Conservation (phyloP, 2,113 vertebrate species). For the Glaucomys volans region DNA sequence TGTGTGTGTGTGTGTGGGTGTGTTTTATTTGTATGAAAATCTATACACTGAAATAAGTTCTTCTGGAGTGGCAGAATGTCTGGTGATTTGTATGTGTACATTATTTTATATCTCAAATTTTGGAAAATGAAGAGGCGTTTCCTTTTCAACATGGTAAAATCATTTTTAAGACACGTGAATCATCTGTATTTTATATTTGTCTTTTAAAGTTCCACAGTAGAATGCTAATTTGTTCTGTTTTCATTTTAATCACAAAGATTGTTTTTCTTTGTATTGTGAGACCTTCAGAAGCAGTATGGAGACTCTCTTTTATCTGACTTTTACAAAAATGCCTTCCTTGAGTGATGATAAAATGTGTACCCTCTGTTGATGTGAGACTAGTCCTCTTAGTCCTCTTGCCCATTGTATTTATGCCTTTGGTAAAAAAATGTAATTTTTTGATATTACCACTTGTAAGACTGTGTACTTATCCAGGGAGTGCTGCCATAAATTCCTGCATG, state of each 20-base stretch:
- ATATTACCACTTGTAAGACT: constrained; percentile 48
- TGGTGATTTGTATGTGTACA: neutral
- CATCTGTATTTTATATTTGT: constrained; percentile 7
- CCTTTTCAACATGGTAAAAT: constrained; percentile 30
- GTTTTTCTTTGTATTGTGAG: constrained; percentile 6
- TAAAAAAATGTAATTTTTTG: constrained; percentile 58
- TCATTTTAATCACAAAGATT: constrained; percentile 52
- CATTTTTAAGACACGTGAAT: neutral
- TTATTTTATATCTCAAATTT: constrained; percentile 39
- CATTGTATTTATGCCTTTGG: constrained; percentile 56
- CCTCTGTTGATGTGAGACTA: constrained; percentile 56
- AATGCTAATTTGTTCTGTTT: constrained; percentile 42
- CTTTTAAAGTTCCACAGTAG: neutral
- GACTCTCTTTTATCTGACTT: constrained; percentile 52
- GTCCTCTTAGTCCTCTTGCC: neutral
- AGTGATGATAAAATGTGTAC: constrained; percentile 53
- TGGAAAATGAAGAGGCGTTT: neutral
- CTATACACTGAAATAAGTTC: neutral
- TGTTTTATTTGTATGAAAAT: neutral
- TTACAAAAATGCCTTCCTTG: constrained; percentile 54
- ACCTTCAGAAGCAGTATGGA: constrained; percentile 14
- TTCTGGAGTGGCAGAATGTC: neutral
- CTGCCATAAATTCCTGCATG: constrained; percentile 47
- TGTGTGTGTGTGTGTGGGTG: neutral
- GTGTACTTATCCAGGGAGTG: constrained; percentile 24